These are phyloP conservation scores for Andrena bucephala DNA, from an alignment of 2,888 invertebrate genomes.

Conservation along the genomic window DNA sequence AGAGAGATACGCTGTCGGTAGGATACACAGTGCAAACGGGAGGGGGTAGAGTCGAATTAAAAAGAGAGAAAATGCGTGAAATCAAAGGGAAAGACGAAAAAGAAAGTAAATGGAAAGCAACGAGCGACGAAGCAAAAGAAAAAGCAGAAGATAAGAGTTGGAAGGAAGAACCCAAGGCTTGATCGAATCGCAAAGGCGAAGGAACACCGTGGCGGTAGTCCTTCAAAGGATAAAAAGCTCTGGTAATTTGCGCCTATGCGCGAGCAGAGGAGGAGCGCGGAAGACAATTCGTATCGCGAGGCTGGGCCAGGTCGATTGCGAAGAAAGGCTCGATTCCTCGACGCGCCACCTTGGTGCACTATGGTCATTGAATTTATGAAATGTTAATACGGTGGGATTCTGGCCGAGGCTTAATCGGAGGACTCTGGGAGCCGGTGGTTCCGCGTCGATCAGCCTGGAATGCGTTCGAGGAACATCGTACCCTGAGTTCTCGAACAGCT, in stretches of 20 bases:
- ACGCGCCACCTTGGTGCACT: slow-evolving; percentile 46
- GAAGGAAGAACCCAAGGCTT: slow-evolving; percentile 59
- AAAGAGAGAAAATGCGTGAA: slow-evolving; percentile 30
- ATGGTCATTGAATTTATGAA: slow-evolving; percentile 58
- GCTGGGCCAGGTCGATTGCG: slow-evolving; percentile 21
- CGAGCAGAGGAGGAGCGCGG: slow-evolving; percentile 28
- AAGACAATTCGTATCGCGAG: slow-evolving; percentile 54
- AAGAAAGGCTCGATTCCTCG: background rate
- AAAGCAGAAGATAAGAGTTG: slow-evolving; percentile 12
- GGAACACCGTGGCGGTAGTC: slow-evolving; percentile 62
- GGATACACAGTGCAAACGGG: background rate
- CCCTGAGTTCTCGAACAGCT: slow-evolving; percentile 23
- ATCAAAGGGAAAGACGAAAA: slow-evolving; percentile 34
- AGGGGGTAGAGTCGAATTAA: background rate
- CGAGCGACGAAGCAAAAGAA: slow-evolving; percentile 41
- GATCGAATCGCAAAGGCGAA: slow-evolving; percentile 76
- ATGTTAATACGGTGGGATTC: slow-evolving; percentile 45
- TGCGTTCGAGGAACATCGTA: slow-evolving; percentile 31
- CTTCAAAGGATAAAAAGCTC: slow-evolving; percentile 72
- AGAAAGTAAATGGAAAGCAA: slow-evolving; percentile 30
- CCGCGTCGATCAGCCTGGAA: slow-evolving; percentile 24
- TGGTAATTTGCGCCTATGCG: slow-evolving; percentile 70
- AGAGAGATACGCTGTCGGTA: background rate
- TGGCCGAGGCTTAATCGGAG: slow-evolving; percentile 44
- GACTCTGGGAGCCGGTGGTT: background rate